phyloP scores from a whole-genome alignment of 2,113 vertebrate genomes.

The Tursiops truncatus region DNA sequence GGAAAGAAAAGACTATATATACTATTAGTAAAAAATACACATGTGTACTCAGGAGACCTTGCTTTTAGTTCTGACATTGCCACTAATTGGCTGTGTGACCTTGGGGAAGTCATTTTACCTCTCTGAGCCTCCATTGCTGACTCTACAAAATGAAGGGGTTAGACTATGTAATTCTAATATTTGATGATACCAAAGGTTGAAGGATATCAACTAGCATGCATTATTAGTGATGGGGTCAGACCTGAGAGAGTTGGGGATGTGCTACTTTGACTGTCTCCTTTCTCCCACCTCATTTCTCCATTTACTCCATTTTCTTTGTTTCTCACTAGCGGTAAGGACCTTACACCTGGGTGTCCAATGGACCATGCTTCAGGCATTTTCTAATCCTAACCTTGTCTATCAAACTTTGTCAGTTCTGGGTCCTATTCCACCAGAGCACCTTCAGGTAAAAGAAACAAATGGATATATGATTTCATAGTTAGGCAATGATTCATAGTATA shows the following conservation, averaged over 20 bases:
- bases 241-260: neutral
- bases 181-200: neutral
- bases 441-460: neutral
- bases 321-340: neutral
- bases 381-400: neutral
- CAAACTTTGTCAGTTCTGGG: neutral
- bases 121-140: neutral
- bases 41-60: neutral
- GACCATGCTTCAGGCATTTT: neutral
- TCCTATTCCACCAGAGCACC: neutral
- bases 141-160: neutral
- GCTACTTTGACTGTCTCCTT: neutral
- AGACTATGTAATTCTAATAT: neutral
- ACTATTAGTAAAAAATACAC: neutral
- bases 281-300: neutral
- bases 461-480: neutral
- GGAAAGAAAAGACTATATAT: neutral
- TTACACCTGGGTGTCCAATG: neutral
- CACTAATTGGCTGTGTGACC: neutral
- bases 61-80: constrained; percentile 33
- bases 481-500: neutral
- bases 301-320: neutral
- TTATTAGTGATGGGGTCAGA: neutral
- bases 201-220: neutral
- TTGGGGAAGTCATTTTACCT: neutral